A percentile compares a stretch with the other conserved stretches of the same genome.
Evolutionary conservation across 1,140 invertebrate species (phyloP).

Genomic region (Sycophila sp.): DNA sequence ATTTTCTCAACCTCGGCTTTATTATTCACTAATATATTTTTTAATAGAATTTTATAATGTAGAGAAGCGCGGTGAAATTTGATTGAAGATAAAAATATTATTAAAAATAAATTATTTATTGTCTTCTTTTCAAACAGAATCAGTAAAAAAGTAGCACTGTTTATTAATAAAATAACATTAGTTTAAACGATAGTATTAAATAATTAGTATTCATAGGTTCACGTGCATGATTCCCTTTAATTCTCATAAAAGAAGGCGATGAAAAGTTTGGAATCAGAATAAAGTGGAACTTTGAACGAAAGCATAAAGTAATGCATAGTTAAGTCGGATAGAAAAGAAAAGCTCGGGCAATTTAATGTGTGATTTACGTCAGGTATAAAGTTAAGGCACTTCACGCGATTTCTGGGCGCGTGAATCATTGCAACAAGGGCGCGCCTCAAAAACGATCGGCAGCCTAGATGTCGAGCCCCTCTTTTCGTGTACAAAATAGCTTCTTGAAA

Average conservation of each 20-base stretch:
- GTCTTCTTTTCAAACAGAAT: no score
- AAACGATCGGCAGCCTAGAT: slow-evolving; percentile 14
- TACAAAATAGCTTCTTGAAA: not conserved
- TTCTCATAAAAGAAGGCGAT: not conserved
- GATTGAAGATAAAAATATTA: no score
- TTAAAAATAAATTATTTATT: no score
- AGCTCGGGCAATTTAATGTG: slow-evolving; percentile 23
- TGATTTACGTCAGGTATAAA: slow-evolving; percentile 34
- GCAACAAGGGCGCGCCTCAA: not conserved
- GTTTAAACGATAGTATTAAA: no score
- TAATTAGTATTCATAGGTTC: no score
- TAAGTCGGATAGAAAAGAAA: slow-evolving; percentile 6
- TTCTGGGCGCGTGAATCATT: slow-evolving; percentile 19
- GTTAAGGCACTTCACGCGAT: not conserved
- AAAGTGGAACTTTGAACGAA: slow-evolving; percentile 24
- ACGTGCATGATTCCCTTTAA: no score
- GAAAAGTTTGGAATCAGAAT: slow-evolving; percentile 30
- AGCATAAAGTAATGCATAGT: slow-evolving; percentile 3
- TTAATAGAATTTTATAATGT: no score
- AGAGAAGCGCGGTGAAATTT: no score
- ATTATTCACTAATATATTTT: no score
- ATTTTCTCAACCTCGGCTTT: no score
- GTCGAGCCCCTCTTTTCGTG: not conserved
- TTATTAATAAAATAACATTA: no score
- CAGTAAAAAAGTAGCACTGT: no score